A percentile compares a stretch with the other conserved stretches of the same genome.
Evolutionary conservation across 1,140 invertebrate species (phyloP).

Genomic region (Apis mellifera): DNA sequence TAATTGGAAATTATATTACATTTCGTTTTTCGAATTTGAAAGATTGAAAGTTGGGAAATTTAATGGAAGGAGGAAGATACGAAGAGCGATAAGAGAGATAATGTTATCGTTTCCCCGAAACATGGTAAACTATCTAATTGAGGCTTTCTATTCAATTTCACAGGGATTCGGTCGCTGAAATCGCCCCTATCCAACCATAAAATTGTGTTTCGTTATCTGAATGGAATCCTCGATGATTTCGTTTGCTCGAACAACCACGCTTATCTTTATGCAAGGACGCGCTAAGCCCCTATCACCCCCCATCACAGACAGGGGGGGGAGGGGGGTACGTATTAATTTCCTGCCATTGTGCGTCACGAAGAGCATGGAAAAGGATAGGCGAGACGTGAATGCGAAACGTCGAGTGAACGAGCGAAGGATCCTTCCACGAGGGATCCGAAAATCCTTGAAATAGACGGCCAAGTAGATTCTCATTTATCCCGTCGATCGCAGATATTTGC

Average conservation of each 20-base stretch:
- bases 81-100: background rate
- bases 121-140: background rate
- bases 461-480: no score
- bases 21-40: no score
- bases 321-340: conserved; percentile 51
- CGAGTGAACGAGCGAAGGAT: conserved; percentile 6
- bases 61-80: background rate
- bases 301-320: no score
- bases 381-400: conserved; percentile 45
- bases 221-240: background rate
- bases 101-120: background rate
- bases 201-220: background rate
- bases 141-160: background rate
- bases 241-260: conserved; percentile 23
- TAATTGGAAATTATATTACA: no score
- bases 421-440: background rate
- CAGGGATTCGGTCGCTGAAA: background rate
- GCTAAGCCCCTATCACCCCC: background rate
- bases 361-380: conserved; percentile 32
- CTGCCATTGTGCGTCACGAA: conserved; percentile 46
- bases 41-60: background rate
- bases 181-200: background rate
- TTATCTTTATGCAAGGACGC: conserved; percentile 52
- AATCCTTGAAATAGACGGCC: background rate
- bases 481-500: background rate